Percentiles rank a stretch among this genome's conserved stretches.
Conservation (phyloP, 2,113 vertebrate species). For the Mungos mungo region DNA sequence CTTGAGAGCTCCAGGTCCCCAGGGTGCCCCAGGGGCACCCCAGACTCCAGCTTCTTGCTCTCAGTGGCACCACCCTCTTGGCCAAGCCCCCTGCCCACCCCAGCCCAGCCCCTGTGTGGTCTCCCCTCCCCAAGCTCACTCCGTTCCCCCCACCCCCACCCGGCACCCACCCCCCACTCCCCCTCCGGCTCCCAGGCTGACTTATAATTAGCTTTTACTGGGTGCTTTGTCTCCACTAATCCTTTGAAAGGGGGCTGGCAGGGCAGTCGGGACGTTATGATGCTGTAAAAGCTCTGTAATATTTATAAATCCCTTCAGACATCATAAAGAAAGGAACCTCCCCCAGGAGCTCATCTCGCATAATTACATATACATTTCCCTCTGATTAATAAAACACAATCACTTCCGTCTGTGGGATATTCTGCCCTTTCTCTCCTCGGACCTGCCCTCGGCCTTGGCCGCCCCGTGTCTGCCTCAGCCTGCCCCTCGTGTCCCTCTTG, state of each 20-base stretch:
- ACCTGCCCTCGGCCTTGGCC: conserved; percentile 66
- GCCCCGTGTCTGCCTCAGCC: not conserved
- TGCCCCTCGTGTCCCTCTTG: not conserved
- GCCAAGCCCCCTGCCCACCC: not conserved
- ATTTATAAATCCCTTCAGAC: conserved; percentile 90
- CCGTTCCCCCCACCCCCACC: not conserved
- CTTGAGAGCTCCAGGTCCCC: not conserved
- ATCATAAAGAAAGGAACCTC: conserved; percentile 86
- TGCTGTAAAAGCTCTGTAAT: conserved; percentile 87
- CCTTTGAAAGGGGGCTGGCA: conserved; percentile 88
- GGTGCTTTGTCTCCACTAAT: conserved; percentile 87
- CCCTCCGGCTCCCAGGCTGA: conserved; percentile 57
- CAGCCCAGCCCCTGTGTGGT: conserved; percentile 50
- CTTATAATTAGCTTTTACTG: conserved; percentile 89
- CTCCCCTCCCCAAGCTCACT: not conserved
- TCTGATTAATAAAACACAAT: conserved; percentile 89
- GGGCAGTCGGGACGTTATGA: conserved; percentile 84
- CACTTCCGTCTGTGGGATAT: conserved; percentile 83
- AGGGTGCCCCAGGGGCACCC: not conserved
- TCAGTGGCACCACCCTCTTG: not conserved
- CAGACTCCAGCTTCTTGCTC: not conserved
- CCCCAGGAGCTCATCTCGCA: conserved; percentile 86
- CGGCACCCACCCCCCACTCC: not conserved
- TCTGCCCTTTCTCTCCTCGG: conserved; percentile 81
- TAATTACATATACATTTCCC: conserved; percentile 89